phyloP scores from a whole-genome alignment of 2,888 invertebrate species.

The Volucella inflata region DNA sequence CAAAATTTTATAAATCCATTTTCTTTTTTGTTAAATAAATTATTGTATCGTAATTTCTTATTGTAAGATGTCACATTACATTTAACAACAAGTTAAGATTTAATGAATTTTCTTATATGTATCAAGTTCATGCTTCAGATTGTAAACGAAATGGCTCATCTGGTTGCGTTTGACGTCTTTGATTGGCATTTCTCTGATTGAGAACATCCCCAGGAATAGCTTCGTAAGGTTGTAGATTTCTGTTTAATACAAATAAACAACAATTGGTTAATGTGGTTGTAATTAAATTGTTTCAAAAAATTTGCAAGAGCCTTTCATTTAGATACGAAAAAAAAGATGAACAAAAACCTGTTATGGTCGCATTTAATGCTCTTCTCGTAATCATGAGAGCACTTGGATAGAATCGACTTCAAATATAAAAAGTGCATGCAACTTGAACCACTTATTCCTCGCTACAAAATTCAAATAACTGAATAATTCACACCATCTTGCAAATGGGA shows the following conservation, averaged over 20 bases:
- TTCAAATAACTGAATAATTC: no score
- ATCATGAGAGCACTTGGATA: no score
- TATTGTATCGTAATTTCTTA: slow-evolving; percentile 49
- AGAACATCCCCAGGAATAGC: slow-evolving; percentile 56
- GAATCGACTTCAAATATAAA: no score
- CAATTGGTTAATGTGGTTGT: not conserved
- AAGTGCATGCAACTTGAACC: no score
- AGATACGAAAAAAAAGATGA: not conserved
- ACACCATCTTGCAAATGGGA: no score
- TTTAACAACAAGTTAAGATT: slow-evolving; percentile 8
- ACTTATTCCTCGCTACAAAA: no score
- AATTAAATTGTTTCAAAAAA: not conserved
- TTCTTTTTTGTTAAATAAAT: slow-evolving; percentile 30
- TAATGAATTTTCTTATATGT: slow-evolving; percentile 41
- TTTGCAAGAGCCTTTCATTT: slow-evolving; percentile 5
- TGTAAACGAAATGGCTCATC: slow-evolving; percentile 47
- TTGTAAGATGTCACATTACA: slow-evolving; percentile 41
- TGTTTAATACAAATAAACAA: slow-evolving; percentile 24
- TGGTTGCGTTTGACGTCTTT: slow-evolving; percentile 19
- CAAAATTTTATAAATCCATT: not conserved
- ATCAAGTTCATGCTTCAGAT: slow-evolving; percentile 50
- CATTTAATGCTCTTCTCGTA: no score
- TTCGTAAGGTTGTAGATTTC: slow-evolving; percentile 71
- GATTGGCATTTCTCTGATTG: slow-evolving; percentile 9
- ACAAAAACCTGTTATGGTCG: not conserved